Conservation (phyloP, 2,797 vertebrate genomes). For the Eutrigla gurnardus region DNA sequence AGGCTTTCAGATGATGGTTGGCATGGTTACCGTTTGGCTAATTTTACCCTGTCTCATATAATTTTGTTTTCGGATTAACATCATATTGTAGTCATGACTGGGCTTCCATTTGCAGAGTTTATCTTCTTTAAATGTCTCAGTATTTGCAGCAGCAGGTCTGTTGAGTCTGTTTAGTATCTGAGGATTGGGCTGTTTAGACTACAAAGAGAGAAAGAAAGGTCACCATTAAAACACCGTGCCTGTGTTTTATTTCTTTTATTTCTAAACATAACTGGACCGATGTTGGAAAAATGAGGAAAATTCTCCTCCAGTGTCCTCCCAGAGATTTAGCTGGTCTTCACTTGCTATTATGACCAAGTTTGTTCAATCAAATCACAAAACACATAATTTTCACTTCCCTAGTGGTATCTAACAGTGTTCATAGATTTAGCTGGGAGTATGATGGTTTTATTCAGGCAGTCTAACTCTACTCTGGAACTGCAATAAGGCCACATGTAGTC, state of each 20-base stretch:
- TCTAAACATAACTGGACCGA: not conserved
- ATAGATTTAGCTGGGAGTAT: too few species aligned
- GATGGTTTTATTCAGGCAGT: too few species aligned
- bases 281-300: not conserved
- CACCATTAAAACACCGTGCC: not conserved
- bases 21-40: slow-evolving; percentile 45
- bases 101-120: slow-evolving; percentile 4
- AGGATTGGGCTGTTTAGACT: slow-evolving; percentile 31
- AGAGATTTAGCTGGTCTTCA: not conserved
- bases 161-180: slow-evolving; percentile 44
- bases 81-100: not conserved
- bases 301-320: not conserved
- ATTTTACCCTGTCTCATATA: slow-evolving; percentile 31
- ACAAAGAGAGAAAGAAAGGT: not conserved
- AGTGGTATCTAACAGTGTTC: not conserved
- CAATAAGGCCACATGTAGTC: too few species aligned
- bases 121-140: slow-evolving; percentile 7
- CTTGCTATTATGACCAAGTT: not conserved
- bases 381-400: not conserved
- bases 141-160: slow-evolving; percentile 29
- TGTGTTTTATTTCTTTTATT: not conserved
- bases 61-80: slow-evolving; percentile 44
- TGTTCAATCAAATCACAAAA: not conserved
- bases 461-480: too few species aligned
- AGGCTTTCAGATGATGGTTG: slow-evolving; percentile 37